phyloP scores from a whole-genome alignment of 2,888 invertebrate genomes.

The Plebejus argus region DNA sequence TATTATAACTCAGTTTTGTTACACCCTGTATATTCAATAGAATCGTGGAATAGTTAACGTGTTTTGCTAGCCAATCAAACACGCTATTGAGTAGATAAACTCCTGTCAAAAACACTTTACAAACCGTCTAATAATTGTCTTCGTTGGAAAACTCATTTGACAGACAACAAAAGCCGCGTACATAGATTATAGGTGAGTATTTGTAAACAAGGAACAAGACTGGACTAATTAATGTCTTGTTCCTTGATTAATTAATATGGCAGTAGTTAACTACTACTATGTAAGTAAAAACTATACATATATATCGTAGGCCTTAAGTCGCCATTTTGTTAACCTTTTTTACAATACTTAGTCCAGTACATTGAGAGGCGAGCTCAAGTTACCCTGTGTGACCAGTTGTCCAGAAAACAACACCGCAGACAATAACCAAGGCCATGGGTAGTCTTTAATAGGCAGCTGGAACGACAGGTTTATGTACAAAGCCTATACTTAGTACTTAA shows the following conservation, averaged over 20 bases:
- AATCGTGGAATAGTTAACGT: no score
- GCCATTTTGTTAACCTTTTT: neutral
- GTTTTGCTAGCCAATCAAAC: no score
- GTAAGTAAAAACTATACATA: neutral
- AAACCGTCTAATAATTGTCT: no score
- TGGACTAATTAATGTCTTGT: no score
- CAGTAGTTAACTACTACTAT: neutral
- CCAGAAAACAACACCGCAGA: slow-evolving; percentile 14
- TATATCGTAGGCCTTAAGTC: neutral
- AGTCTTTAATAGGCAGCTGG: slow-evolving; percentile 21
- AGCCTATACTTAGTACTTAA: neutral
- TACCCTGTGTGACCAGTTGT: slow-evolving; percentile 17
- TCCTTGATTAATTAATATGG: neutral
- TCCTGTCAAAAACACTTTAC: no score
- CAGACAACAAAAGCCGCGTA: no score
- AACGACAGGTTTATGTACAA: slow-evolving; percentile 1
- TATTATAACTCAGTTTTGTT: no score
- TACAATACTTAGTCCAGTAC: neutral
- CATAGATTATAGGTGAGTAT: no score
- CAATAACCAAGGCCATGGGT: slow-evolving; percentile 9
- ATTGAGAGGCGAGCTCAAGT: slow-evolving; percentile 3
- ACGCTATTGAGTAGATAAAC: no score
- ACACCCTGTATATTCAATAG: no score
- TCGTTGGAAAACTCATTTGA: no score
- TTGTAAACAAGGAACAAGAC: no score